Evolutionary conservation across 1,140 invertebrate species (phyloP).

Genomic region (Neodiprion lecontei): DNA sequence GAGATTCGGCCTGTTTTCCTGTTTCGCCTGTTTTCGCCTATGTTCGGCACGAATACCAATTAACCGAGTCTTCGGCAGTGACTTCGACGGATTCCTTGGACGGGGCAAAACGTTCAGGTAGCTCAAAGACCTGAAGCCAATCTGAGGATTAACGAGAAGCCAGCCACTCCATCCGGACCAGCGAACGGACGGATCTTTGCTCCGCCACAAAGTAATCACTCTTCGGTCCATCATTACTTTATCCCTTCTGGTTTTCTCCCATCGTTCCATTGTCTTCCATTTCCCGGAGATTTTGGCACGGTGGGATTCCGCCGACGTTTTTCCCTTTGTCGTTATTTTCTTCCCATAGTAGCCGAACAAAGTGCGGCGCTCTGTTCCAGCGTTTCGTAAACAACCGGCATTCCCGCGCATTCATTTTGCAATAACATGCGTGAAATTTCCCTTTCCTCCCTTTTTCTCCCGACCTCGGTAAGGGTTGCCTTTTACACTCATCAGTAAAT

Average conservation of each 20-base stretch:
- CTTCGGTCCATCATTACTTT: conserved; percentile 5
- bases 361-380: not conserved
- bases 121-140: not conserved
- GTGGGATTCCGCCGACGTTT: not conserved
- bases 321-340: not conserved
- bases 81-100: not conserved
- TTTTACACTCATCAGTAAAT: not conserved
- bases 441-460: not conserved
- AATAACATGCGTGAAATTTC: not conserved
- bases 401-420: not conserved
- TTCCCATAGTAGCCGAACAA: not conserved
- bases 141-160: conserved; percentile 7
- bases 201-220: conserved; percentile 4
- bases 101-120: not conserved
- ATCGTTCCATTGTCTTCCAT: not conserved
- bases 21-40: not conserved
- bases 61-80: not conserved
- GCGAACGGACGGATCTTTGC: not conserved
- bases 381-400: conserved; percentile 4
- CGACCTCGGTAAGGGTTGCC: not conserved
- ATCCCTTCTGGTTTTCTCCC: conserved; percentile 7
- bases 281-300: not conserved
- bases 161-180: not conserved
- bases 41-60: not conserved
- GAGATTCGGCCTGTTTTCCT: not conserved